Base-by-base conservation (phyloP, 2,113 vertebrate genomes). In the Saguinus midas region DNA sequence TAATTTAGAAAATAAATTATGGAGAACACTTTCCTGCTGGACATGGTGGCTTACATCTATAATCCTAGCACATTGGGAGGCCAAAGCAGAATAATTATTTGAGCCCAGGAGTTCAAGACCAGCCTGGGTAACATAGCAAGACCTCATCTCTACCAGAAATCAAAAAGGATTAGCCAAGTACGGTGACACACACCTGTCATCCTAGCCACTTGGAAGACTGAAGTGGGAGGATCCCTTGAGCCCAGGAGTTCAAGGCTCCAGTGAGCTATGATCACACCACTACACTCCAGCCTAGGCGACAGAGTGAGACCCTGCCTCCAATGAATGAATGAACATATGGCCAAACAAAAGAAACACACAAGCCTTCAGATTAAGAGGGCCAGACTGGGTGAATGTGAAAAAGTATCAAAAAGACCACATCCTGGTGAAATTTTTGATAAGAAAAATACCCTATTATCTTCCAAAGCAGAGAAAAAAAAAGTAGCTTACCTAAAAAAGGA, bases 1-100 rank as follows among this genome's bases (percentile, higher is more conserved):
- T 48, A 64, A 43, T 96, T 87, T 61, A 75, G 73, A n/a, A 81
- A 57, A 48, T 29, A 95, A 86, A 72, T 72, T 95, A 85, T 17
- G 85, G 32, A 93, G 61, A 94, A 61, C 64, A 78, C 21, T 81
- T 91, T 76, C 37, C 50, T 68, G 66, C 66, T 35, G 32, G 32
- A 35, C 14, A 2, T 68, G 66, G 66, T n/a, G 16, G 66, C 66
- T 68, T 35, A 68, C 66, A 18, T 18, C 66, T 29, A 18, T 68
- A 68, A 68, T n/a, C 32, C 66, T 35, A 68, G 66, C 66, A 35
- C 3, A 1, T 35, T 35, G 32, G 32, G 66, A 68, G 66, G 7
- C 32, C 66, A 35, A 68, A 35, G 32, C 32, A 16, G 32, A 32
- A 16, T 32, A 35, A 68, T 35, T 35, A 7, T 35, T 68, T 35